Percentiles rank a stretch among this genome's conserved stretches.
phyloP scores from a whole-genome alignment of 1,140 invertebrate genomes.

The Polypedilum pembai region DNA sequence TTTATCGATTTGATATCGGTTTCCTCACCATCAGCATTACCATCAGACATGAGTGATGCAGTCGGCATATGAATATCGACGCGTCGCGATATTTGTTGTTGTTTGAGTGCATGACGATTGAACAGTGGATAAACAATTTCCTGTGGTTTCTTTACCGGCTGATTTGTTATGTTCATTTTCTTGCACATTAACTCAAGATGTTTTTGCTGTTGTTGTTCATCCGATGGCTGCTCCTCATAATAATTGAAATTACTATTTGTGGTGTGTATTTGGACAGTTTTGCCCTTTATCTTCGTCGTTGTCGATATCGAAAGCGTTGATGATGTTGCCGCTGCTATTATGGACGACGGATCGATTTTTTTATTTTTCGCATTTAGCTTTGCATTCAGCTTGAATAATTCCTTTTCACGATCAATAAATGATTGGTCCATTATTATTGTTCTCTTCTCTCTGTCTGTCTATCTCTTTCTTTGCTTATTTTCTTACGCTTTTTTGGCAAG shows the following conservation, averaged over 20 bases:
- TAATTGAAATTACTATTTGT: slow-evolving; percentile 24
- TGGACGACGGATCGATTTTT: not conserved
- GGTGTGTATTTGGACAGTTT: slow-evolving; percentile 8
- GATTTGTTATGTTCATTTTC: slow-evolving; percentile 8
- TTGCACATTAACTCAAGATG: slow-evolving; percentile 9
- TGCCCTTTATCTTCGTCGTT: not conserved
- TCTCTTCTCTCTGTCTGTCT: too few relatives aligned
- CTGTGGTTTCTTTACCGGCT: not conserved
- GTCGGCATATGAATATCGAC: not conserved
- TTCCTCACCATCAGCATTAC: not conserved
- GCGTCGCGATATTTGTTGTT: not conserved
- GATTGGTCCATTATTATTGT: not conserved
- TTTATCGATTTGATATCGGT: slow-evolving; percentile 1
- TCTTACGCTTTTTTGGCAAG: not conserved
- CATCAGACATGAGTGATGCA: not conserved
- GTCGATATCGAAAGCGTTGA: not conserved
- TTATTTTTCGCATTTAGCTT: not conserved
- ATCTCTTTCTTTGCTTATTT: not conserved
- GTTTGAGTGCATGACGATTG: not conserved
- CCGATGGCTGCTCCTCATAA: not conserved
- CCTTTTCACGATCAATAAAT: slow-evolving; percentile 24
- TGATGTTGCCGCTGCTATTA: not conserved
- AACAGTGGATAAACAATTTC: slow-evolving; percentile 23
- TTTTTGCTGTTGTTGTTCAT: slow-evolving; percentile 8
- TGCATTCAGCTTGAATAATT: slow-evolving; percentile 8